Conservation (phyloP, 2,797 vertebrate species). For the Emys orbicularis region DNA sequence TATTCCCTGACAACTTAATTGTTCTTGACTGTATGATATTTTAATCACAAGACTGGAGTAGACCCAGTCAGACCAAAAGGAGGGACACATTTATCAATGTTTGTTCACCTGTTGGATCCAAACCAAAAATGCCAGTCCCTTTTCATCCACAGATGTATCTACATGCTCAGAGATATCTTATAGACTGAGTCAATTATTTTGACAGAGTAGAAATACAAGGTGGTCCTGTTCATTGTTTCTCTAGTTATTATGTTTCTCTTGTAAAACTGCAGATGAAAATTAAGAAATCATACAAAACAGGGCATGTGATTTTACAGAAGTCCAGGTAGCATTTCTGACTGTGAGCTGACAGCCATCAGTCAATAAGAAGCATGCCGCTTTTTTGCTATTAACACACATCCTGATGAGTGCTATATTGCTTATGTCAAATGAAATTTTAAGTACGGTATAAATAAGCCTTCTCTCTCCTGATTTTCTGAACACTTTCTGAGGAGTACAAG, state of each 20-base stretch:
- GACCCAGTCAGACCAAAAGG: conserved; percentile 38
- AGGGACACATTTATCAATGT: not conserved
- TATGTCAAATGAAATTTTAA: not conserved
- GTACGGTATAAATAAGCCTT: not conserved
- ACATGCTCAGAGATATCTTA: not conserved
- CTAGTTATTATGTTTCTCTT: not conserved
- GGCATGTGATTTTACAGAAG: not conserved
- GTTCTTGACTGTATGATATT: conserved; percentile 62
- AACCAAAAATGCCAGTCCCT: not conserved
- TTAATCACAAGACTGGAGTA: conserved; percentile 56
- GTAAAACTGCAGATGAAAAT: conserved; percentile 24
- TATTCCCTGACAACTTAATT: conserved; percentile 76
- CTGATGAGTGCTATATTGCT: not conserved
- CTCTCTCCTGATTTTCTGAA: not conserved
- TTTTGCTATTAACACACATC: not conserved
- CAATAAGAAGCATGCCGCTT: not conserved
- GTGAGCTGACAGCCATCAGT: not conserved
- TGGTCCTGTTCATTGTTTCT: not conserved
- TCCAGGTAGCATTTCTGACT: not conserved
- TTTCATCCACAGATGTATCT: not conserved
- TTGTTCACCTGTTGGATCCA: not conserved
- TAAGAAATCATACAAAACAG: not conserved
- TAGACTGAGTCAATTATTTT: not conserved
- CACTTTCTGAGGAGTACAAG: not conserved
- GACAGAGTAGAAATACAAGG: not conserved